Base-by-base conservation (phyloP, 1,140 invertebrate species). In the Muscidifurax raptorellus region DNA sequence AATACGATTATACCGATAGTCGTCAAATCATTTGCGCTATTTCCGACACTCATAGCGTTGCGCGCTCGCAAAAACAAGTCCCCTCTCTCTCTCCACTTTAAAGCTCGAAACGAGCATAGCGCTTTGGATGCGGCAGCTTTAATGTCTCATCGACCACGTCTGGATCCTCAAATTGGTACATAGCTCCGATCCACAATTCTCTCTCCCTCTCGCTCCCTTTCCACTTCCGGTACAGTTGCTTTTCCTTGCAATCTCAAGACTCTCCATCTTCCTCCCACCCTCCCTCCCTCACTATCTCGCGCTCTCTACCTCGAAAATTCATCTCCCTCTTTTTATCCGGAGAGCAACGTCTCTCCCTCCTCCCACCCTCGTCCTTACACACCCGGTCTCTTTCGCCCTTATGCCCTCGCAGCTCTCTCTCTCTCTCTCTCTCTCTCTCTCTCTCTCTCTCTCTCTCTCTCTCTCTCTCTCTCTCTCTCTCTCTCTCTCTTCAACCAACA, bases 241-340 rank as follows among this genome's bases (percentile, higher is more conserved):
- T 86, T 87, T 87, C 74, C 72, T 86, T 83, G 81, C 82, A 84
- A 87, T 86, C 82, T 86, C 85, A 83, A 87, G 83, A 89, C 89
- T 88, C 87, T 86, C 82, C 87, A 87, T 90, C 87, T 87, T 87
- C 86, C 88, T 87, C 86, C 83, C 89, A 87, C 85, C 78, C 80
- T 25, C 22, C 83, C 67, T 82, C 74, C 80, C 83, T 82, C 71
- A 67, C 87, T 86, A 87, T 89, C 87, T 90, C 89, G 88, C 89
- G 88, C 89, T 89, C 86, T 88, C 89, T 86, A 88, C 82, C 89
- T 89, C 89, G 86, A 89, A 87, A 86, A 82, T 82, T 80, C 74
- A 64, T 72, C 80, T 84, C 40, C 81, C 83, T 69, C 64, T 82
- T 78, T 47, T 52, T 75, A 85, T 59, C 81, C 80, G 7, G 10